These are phyloP conservation scores for Chesias legatella DNA, from an alignment of 2,888 invertebrate genomes.

Conservation along the genomic window DNA sequence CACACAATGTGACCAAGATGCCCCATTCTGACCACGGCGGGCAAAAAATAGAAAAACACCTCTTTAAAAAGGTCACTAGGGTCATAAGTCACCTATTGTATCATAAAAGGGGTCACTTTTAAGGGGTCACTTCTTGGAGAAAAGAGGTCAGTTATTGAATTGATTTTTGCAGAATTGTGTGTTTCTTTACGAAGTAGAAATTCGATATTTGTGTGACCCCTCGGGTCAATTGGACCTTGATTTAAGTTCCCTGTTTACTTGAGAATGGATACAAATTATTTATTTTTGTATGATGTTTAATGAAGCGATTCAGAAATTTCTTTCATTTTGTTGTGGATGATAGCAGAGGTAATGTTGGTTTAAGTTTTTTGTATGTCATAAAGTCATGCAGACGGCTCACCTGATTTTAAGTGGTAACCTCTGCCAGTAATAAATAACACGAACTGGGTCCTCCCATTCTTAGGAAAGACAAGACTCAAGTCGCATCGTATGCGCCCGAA, in stretches of 20 bases:
- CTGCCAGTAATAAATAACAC: no score
- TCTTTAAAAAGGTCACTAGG: constrained; percentile 35
- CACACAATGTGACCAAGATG: constrained; percentile 47
- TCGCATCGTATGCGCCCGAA: no score
- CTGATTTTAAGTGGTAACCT: no score
- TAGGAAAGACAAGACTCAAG: no score
- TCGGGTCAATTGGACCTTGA: constrained; percentile 48
- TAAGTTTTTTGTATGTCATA: no score
- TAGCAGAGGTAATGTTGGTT: no score
- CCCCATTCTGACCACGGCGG: constrained; percentile 58
- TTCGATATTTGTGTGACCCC: constrained; percentile 69
- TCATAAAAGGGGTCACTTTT: constrained; percentile 24
- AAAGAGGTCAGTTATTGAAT: constrained; percentile 59
- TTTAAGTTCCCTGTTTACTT: constrained; percentile 12
- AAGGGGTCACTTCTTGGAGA: constrained; percentile 46
- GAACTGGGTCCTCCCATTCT: no score
- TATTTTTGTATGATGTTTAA: no score
- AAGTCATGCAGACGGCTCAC: no score
- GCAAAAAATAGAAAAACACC: constrained; percentile 38
- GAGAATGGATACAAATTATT: no score
- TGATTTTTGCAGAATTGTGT: constrained; percentile 47
- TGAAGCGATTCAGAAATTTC: no score
- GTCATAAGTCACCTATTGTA: constrained; percentile 51
- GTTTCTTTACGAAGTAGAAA: constrained; percentile 50
- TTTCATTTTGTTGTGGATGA: no score